Conservation (phyloP, 2,888 invertebrate species). For the Melanostoma scalare region DNA sequence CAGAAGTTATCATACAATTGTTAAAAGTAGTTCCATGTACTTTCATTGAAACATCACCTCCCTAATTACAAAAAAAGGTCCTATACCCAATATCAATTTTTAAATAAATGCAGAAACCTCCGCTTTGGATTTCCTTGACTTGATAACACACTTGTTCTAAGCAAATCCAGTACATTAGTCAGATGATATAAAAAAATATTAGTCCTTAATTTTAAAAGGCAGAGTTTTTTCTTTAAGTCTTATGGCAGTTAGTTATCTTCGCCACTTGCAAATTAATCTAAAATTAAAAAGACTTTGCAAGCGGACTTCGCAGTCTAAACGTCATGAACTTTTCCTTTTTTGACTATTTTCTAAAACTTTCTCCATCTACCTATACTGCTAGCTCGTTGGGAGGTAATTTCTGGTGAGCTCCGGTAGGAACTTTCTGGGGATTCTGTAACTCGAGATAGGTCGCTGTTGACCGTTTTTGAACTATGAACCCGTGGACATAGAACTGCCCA, state of each 20-base stretch:
- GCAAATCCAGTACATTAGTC: too few relatives aligned
- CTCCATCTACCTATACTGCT: conserved; percentile 78
- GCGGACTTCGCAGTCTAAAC: conserved; percentile 42
- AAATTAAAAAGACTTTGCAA: conserved; percentile 48
- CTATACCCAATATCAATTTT: too few relatives aligned
- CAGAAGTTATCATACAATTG: too few relatives aligned
- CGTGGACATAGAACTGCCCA: conserved; percentile 86
- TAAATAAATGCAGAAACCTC: too few relatives aligned
- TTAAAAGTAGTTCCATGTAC: too few relatives aligned
- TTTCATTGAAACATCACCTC: too few relatives aligned
- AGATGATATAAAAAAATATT: too few relatives aligned
- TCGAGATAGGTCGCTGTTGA: conserved; percentile 83
- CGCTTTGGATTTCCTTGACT: too few relatives aligned
- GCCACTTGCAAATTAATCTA: too few relatives aligned
- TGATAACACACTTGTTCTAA: too few relatives aligned
- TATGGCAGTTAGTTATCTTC: conserved; percentile 24
- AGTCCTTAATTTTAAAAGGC: too few relatives aligned
- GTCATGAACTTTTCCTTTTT: conserved; percentile 41
- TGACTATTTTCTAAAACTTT: conserved; percentile 75
- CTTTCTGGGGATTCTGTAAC: conserved; percentile 82
- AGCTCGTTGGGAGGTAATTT: conserved; percentile 77
- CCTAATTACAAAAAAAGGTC: too few relatives aligned
- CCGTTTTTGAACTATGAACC: conserved; percentile 85
- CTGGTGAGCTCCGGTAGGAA: conserved; percentile 77
- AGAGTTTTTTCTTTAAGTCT: conserved; percentile 18